phyloP scores from a whole-genome alignment of 2,797 vertebrate species.

The Xenentodon cancila region DNA sequence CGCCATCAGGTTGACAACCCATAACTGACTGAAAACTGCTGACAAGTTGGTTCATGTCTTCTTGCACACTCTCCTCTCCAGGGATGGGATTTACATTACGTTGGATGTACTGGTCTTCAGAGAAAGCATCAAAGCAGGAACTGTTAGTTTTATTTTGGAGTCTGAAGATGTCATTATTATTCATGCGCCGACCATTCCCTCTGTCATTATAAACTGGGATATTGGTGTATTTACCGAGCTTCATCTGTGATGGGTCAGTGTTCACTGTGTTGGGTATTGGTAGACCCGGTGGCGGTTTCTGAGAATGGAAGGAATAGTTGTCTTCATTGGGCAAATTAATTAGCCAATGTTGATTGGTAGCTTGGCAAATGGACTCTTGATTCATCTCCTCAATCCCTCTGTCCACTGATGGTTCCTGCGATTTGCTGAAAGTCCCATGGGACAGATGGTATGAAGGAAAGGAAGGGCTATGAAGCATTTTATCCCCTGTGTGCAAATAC shows the following conservation, averaged over 20 bases:
- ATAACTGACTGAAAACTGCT: conserved; percentile 80
- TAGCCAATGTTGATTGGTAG: conserved; percentile 81
- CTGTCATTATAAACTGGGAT: conserved; percentile 74
- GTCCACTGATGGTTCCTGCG: conserved; percentile 70
- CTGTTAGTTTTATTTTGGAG: conserved; percentile 54
- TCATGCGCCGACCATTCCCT: conserved; percentile 67
- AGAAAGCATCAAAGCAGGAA: conserved; percentile 57
- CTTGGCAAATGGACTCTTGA: conserved; percentile 70
- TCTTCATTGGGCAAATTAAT: conserved; percentile 78
- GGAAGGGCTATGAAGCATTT: conserved; percentile 74
- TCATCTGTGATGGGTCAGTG: conserved; percentile 71
- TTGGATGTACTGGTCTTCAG: conserved; percentile 73
- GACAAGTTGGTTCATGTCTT: conserved; percentile 82
- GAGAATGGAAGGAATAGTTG: conserved; percentile 63
- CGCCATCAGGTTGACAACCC: conserved; percentile 70
- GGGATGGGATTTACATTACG: conserved; percentile 75
- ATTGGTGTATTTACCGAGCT: conserved; percentile 66
- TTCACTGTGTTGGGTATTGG: conserved; percentile 74
- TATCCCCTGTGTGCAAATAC: conserved; percentile 80
- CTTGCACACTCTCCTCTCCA: conserved; percentile 72
- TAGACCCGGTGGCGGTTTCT: conserved; percentile 80
- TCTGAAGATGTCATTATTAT: conserved; percentile 55
- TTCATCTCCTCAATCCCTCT: conserved; percentile 77
- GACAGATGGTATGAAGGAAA: conserved; percentile 74
- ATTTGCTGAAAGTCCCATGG: conserved; percentile 48